Evolutionary conservation across 2,888 invertebrate genomes (phyloP).

Genomic region (Dasysyrphus tricinctus): DNA sequence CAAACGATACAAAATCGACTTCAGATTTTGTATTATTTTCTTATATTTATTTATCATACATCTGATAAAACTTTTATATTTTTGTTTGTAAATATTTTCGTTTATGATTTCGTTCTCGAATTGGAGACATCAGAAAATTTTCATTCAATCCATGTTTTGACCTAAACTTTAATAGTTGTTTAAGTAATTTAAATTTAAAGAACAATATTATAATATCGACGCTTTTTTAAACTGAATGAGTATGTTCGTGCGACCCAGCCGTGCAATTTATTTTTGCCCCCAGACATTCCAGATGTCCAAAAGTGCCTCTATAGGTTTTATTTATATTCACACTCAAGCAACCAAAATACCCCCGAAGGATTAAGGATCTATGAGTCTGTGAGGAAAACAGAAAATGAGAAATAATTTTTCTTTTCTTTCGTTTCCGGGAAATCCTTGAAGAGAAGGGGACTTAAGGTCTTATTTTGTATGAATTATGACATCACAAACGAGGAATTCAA

Average conservation of each 20-base stretch:
- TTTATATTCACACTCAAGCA: not conserved
- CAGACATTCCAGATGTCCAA: not conserved
- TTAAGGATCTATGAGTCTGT: not conserved
- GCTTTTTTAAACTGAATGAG: not conserved
- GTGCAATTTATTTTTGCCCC: not conserved
- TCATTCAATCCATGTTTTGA: too few species aligned
- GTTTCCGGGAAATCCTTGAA: not conserved
- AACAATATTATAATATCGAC: too few species aligned
- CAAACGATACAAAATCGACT: too few species aligned
- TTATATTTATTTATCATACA: too few species aligned
- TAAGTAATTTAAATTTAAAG: too few species aligned
- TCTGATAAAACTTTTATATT: too few species aligned
- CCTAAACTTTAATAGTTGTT: too few species aligned
- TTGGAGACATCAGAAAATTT: too few species aligned
- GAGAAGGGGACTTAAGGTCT: not conserved
- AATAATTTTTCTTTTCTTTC: not conserved
- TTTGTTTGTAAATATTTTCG: too few species aligned
- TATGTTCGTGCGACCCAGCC: not conserved
- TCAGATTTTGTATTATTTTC: too few species aligned
- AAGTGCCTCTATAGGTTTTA: not conserved
- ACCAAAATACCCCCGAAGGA: not conserved
- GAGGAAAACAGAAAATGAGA: not conserved
- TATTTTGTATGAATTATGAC: not conserved
- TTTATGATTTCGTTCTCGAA: too few species aligned
- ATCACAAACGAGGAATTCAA: conserved; percentile 1